A percentile compares a stretch with the other conserved stretches of the same genome.
phyloP scores from a whole-genome alignment of 2,113 vertebrate genomes.

The Tetrao urogallus region DNA sequence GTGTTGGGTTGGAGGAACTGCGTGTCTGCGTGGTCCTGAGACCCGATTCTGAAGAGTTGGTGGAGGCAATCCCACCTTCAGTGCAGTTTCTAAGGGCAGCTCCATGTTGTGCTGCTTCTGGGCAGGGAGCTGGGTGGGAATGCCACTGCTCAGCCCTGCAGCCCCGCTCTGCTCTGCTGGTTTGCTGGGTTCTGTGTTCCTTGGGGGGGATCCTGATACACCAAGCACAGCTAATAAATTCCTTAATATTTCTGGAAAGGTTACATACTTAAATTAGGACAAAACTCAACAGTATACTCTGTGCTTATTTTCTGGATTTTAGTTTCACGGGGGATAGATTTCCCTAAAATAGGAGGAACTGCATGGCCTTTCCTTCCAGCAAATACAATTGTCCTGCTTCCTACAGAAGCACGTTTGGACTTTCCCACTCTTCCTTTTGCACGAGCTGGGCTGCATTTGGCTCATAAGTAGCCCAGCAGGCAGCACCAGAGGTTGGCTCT shows the following conservation, averaged over 20 bases:
- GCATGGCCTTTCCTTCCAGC: neutral
- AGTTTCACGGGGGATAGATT: neutral
- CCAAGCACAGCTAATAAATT: neutral
- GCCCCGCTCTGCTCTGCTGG: neutral
- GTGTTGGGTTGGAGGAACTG: conserved; percentile 56
- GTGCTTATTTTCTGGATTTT: neutral
- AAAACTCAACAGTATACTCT: neutral
- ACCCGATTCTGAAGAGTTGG: conserved; percentile 18
- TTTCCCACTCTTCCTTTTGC: conserved; percentile 22
- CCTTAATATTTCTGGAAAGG: neutral
- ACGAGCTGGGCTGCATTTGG: conserved; percentile 19
- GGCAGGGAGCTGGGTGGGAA: neutral
- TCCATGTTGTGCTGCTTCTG: neutral
- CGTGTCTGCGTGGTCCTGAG: conserved; percentile 32
- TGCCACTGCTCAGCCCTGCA: neutral
- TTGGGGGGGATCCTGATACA: neutral
- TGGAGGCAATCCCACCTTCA: neutral
- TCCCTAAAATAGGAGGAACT: neutral
- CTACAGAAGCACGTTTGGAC: neutral
- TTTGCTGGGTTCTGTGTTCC: neutral
- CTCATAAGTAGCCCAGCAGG: neutral
- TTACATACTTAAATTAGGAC: neutral
- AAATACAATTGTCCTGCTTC: neutral
- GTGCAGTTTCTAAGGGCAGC: neutral
- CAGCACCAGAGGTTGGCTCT: neutral